Conservation (phyloP, 2,888 invertebrate genomes). For the Pasiphila rectangulata region DNA sequence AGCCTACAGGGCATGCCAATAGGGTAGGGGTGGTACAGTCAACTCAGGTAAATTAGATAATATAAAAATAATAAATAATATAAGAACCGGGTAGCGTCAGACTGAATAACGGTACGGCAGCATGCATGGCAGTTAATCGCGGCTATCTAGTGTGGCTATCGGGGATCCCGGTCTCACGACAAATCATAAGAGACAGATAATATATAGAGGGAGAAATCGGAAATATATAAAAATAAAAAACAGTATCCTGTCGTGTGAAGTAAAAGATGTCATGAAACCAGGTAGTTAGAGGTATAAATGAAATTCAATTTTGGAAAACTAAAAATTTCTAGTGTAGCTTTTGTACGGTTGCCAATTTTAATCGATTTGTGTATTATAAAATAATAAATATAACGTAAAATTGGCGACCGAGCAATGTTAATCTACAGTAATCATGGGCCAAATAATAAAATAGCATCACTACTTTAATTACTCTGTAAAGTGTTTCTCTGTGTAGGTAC, state of each 20-base stretch:
- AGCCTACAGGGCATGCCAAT: slow-evolving; percentile 78
- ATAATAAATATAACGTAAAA: slow-evolving; percentile 39
- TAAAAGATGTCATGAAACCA: slow-evolving; percentile 68
- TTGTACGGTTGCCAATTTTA: slow-evolving; percentile 67
- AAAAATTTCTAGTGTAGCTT: slow-evolving; percentile 51
- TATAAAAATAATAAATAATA: slow-evolving; percentile 34
- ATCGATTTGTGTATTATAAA: slow-evolving; percentile 2
- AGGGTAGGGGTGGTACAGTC: slow-evolving; percentile 60
- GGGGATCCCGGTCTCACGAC: slow-evolving; percentile 64
- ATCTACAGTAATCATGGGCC: slow-evolving; percentile 71
- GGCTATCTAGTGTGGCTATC: slow-evolving; percentile 40
- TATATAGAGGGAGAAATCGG: slow-evolving; percentile 30
- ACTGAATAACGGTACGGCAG: slow-evolving; percentile 59
- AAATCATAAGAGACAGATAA: slow-evolving; percentile 39
- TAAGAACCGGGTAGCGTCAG: slow-evolving; percentile 67
- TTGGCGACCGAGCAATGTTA: slow-evolving; percentile 66
- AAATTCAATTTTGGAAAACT: slow-evolving; percentile 55
- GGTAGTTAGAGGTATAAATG: slow-evolving; percentile 51
- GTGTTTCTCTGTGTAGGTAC: slow-evolving; percentile 81
- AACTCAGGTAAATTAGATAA: slow-evolving; percentile 53
- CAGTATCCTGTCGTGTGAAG: slow-evolving; percentile 33
- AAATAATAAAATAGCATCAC: slow-evolving; percentile 69
- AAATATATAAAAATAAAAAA: slow-evolving; percentile 37
- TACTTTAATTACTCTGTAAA: slow-evolving; percentile 71
- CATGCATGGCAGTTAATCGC: slow-evolving; percentile 65